Conservation (phyloP, 2,888 invertebrate genomes). For the Brachyptera risi region DNA sequence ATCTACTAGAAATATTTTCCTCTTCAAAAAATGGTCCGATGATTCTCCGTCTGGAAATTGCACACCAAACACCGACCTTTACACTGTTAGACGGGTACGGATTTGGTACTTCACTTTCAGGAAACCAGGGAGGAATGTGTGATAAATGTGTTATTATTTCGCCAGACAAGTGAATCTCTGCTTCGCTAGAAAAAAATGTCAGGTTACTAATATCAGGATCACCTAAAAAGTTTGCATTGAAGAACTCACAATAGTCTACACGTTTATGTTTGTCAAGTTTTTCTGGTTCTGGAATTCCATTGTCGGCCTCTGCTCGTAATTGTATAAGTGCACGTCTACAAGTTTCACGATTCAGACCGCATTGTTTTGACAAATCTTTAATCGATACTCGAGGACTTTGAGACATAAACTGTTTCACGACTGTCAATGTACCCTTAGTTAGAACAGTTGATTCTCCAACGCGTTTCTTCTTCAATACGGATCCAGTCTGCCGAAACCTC, state of each 20-base stretch:
- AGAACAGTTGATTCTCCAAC: background rate
- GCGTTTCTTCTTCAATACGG: slow-evolving; percentile 9
- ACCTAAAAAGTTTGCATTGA: slow-evolving; percentile 11
- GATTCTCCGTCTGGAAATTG: background rate
- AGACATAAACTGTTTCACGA: slow-evolving; percentile 1
- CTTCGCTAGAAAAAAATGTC: background rate
- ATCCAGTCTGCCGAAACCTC: slow-evolving; percentile 11
- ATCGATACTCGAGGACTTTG: slow-evolving; percentile 4
- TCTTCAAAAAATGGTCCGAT: slow-evolving; percentile 1
- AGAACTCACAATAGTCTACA: slow-evolving; percentile 3
- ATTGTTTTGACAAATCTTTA: slow-evolving; percentile 11
- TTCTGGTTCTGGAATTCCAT: background rate
- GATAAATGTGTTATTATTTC: background rate
- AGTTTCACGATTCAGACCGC: slow-evolving; percentile 8
- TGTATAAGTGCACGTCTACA: slow-evolving; percentile 2
- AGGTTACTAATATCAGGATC: slow-evolving; percentile 10
- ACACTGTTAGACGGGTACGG: background rate
- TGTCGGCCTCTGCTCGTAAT: slow-evolving; percentile 6
- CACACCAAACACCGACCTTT: slow-evolving; percentile 12
- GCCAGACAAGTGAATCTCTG: background rate
- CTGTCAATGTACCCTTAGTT: background rate
- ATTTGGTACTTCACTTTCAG: background rate
- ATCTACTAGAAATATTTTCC: too few relatives aligned
- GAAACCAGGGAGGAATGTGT: slow-evolving; percentile 2
- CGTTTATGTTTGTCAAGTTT: slow-evolving; percentile 4